A percentile compares a stretch with the other conserved stretches of the same genome.
phyloP scores from a whole-genome alignment of 1,140 invertebrate species.

The Drosophila orena region DNA sequence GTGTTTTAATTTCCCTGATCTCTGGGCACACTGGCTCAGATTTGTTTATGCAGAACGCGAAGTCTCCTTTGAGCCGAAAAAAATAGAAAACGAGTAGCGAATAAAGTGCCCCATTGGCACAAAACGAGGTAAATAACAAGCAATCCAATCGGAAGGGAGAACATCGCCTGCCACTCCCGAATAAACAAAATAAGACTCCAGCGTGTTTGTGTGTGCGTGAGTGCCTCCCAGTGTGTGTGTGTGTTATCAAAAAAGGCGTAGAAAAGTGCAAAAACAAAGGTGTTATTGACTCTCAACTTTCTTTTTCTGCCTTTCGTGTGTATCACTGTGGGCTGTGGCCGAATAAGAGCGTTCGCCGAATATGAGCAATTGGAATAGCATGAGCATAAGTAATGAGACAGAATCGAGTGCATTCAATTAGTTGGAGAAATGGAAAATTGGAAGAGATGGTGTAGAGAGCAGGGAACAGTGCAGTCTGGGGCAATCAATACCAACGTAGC shows the following conservation, averaged over 20 bases:
- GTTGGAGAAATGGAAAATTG: conserved; percentile 37
- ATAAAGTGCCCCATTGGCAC: conserved; percentile 41
- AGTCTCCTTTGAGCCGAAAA: conserved; percentile 16
- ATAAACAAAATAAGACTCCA: conserved; percentile 27
- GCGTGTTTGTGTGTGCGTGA: conserved; percentile 9
- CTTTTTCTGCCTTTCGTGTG: conserved; percentile 57
- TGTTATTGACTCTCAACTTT: conserved; percentile 70
- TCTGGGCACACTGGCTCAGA: conserved; percentile 17
- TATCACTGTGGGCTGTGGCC: conserved; percentile 30
- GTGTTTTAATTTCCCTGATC: not conserved
- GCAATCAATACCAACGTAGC: conserved; percentile 70
- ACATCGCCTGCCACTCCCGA: not conserved
- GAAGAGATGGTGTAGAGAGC: conserved; percentile 8
- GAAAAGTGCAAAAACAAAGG: conserved; percentile 74
- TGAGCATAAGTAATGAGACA: conserved; percentile 44
- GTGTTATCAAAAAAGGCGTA: conserved; percentile 72
- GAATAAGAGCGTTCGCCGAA: conserved; percentile 13
- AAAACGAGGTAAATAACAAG: conserved; percentile 29
- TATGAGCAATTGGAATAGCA: conserved; percentile 40
- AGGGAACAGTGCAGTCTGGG: conserved; percentile 46
- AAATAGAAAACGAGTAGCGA: conserved; percentile 11
- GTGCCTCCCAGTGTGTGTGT: conserved; percentile 25
- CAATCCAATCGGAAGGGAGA: conserved; percentile 1
- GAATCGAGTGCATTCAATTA: conserved; percentile 34
- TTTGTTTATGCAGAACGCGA: conserved; percentile 55